Evolutionary conservation across 2,113 vertebrate species (phyloP), one percentile per base, ranked within the genome.

Genomic region (Cephalopterus ornatus): DNA sequence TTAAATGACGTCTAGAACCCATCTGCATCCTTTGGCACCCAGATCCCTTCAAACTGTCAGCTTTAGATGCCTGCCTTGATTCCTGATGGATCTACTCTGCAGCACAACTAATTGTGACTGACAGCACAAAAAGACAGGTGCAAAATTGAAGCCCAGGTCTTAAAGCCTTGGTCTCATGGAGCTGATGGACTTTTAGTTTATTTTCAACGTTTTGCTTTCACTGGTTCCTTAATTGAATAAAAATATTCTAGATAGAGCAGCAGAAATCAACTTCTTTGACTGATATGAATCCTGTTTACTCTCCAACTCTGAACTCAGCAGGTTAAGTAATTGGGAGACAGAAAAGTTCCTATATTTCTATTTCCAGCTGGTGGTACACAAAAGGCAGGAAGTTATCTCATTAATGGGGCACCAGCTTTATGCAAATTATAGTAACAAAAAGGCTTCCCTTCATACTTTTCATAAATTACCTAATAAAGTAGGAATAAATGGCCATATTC

Each of bases 361-460:
- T 98, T 98, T 98, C 98, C 98, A 98, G 98, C 98, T 98, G 98
- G 97, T 98, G 96, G 97, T 94, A 96, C 97, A 98, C 98, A 98
- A 98, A 98, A 98, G 98, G 98, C 98, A 98, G 98, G 98, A 99
- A 98, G 98, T 98, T 98, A 98, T 98, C 98, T 98, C 98, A 98
- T 98, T 98, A 98, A 98, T 98, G 97, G 98, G 98, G 97, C 98
- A 98, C 98, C 98, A 98, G 98, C 98, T 98, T 98, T 98, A 99
- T 98, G 98, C 98, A 98, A 98, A 99, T 98, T 97, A 97, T 97
- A 97, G 97, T 98, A 98, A 98, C 98, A 98, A 98, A 98, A 98
- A 98, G 98, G 98, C 98, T 98, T 98, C 98, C 98, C 98, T 98
- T 98, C 98, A 98, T 98, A 98, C 97, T 98, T 98, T 98, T 98